Evolutionary conservation across 2,888 invertebrate species (phyloP), one percentile per base, ranked within the genome.

Genomic region (Hirtodrosophila cameraria): DNA sequence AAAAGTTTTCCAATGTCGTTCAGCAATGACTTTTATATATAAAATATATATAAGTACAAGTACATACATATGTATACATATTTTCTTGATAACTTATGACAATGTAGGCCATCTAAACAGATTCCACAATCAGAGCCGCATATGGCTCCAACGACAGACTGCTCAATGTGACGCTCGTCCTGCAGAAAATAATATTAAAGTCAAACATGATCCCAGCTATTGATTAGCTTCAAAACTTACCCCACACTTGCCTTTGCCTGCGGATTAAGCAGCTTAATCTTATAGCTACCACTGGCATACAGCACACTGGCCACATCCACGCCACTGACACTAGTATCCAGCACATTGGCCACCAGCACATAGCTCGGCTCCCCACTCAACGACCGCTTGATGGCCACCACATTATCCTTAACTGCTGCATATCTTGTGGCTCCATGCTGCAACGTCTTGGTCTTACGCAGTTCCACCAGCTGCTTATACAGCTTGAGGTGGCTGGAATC

Each of bases 401-500:
- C 68, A 64, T 86, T 86, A 9, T 88, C 86, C 0, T 83, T 88
- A 3, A 89, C 50, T 23, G 81, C 80, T 0, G 86, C 83, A 49
- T 87, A 87, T 7, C 75, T 68, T 1, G 86, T 59, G 8, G 20
- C 57, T 0, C 90, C 90, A 13, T 75, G 66, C 58, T 89, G 89
- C 25, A 90, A 28, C 0, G 88, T 88, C 43, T 83, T 79, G 2
- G 63, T 62, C 31, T 86, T 70, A 6, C 90, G 81, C n/a, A 93
- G 66, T 1, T 89, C 83, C 0, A 90, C 91, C 62, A 94, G 82
- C 18, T 92, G 91, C 73, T 93, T 93, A 88, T 94, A 94, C 39
- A 94, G 92, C 62, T 92, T 92, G 57, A 93, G 92, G 83, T 94
- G 94, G 25, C 94, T 94, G 42, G 90, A 90, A 0, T 20, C 7